Evolutionary conservation across 2,113 vertebrate genomes (phyloP).

Genomic region (Pipa parva): DNA sequence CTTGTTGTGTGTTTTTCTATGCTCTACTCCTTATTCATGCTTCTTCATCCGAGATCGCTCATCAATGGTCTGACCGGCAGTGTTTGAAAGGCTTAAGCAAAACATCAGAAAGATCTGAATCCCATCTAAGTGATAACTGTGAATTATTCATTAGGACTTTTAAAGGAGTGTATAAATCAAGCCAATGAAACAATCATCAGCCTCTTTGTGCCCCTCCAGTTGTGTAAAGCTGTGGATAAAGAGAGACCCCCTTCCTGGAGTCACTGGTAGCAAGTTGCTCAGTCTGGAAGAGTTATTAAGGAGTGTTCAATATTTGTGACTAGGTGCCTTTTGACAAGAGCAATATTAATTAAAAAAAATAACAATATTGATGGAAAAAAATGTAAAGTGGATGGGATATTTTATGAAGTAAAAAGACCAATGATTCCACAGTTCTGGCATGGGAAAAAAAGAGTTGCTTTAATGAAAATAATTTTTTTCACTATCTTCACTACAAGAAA

Average conservation of each 20-base stretch:
- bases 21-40: constrained; percentile 72
- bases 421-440: too few species aligned
- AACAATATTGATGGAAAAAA: constrained; percentile 36
- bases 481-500: too few species aligned
- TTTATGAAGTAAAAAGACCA: too few species aligned
- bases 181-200: constrained; percentile 64
- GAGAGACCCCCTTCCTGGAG: constrained; percentile 56
- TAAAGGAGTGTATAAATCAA: constrained; percentile 74
- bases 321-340: constrained; percentile 58
- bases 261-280: constrained; percentile 58
- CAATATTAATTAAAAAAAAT: too few species aligned
- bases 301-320: constrained; percentile 79
- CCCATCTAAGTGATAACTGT: constrained; percentile 71
- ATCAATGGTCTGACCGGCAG: constrained; percentile 76
- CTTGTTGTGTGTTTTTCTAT: constrained; percentile 74
- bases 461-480: too few species aligned
- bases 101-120: constrained; percentile 65
- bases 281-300: constrained; percentile 69
- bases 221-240: constrained; percentile 63
- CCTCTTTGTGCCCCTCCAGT: constrained; percentile 47
- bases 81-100: constrained; percentile 52
- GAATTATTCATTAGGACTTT: constrained; percentile 88
- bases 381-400: neutral
- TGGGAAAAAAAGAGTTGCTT: too few species aligned
- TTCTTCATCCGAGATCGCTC: constrained; percentile 64